A percentile compares a stretch with the other conserved stretches of the same genome.
These are phyloP conservation scores for Lucifuga dentata DNA, from an alignment of 2,113 vertebrate species.

Conservation along the genomic window DNA sequence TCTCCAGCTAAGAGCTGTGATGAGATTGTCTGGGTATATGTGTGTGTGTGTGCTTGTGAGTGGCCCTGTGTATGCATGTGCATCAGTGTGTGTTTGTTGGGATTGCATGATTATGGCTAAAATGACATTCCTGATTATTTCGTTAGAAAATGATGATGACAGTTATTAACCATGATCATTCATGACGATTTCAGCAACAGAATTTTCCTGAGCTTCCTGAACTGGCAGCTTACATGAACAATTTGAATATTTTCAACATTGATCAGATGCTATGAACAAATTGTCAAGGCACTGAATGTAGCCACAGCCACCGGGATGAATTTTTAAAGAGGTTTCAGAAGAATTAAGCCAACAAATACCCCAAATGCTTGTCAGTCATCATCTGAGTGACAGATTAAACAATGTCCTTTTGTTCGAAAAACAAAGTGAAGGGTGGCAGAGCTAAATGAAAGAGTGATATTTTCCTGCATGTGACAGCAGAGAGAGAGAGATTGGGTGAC, in stretches of 20 bases:
- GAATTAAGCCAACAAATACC: slow-evolving; percentile 41
- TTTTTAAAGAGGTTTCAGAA: slow-evolving; percentile 27
- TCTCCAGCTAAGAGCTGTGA: slow-evolving; percentile 50
- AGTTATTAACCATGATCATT: slow-evolving; percentile 57
- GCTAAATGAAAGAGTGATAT: slow-evolving; percentile 54
- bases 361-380: slow-evolving; percentile 56
- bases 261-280: slow-evolving; percentile 2
- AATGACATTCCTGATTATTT: slow-evolving; percentile 38
- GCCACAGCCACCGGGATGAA: slow-evolving; percentile 9
- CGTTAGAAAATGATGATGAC: slow-evolving; percentile 40
- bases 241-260: neutral
- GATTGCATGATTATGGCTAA: slow-evolving; percentile 2
- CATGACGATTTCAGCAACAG: slow-evolving; percentile 15
- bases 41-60: slow-evolving; percentile 12
- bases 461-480: slow-evolving; percentile 44
- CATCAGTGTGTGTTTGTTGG: slow-evolving; percentile 6
- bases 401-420: slow-evolving; percentile 56
- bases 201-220: slow-evolving; percentile 9
- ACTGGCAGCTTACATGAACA: neutral
- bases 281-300: slow-evolving; percentile 2
- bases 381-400: slow-evolving; percentile 54
- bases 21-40: slow-evolving; percentile 13
- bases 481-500: slow-evolving; percentile 45
- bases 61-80: neutral
- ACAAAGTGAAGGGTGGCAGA: slow-evolving; percentile 54